Evolutionary conservation across 2,797 vertebrate species (phyloP), one percentile per base, ranked within the genome.

Genomic region (Leucoraja ocellata): DNA sequence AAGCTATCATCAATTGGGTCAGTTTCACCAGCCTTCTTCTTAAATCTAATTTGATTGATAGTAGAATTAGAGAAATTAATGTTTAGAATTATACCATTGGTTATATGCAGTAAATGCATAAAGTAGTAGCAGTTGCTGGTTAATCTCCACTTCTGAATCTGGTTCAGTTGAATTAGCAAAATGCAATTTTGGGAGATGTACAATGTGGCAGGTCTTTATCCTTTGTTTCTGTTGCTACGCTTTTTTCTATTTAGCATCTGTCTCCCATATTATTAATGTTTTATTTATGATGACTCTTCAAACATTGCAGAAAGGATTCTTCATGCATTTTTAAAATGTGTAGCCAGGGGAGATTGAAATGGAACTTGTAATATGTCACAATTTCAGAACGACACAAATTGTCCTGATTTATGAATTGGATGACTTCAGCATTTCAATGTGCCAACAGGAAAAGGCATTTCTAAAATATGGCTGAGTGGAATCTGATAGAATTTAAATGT

Each of bases 351-450:
- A 13, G 63, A 23, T 39, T 68, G 28, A 91, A 88, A 32, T n/a
- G 28, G 28, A 32, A 32, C 18, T 91, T 71, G 32, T 39, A 91
- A 71, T 68, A 71, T 91, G 65, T 36, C 65, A 91, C 18, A 91
- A 36, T 71, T 71, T 71, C 65, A 91, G 65, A 91, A 71, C 63
- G 32, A 21, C n/a, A 71, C 86, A 71, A 91, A 91, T 91, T 58
- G 81, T 84, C 21, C 21, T 61, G 54, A 84, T 58, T 84, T 84
- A 84, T 61, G 46, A 84, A 84, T 25, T 61, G 54, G 13, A 61
- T 58, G 25, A n/a, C 83, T 71, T 71, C 86, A 91, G n/a, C n/a
- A 71, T 71, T 91, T 39, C 32, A 90, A n/a, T 36, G 39, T 28
- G 13, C 63, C 23, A 84, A 54, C 21, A 23, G 61, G 54, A 58